A percentile compares a stretch with the other conserved stretches of the same genome.
Evolutionary conservation across 2,888 invertebrate genomes (phyloP).

Genomic region (Homarus gammarus): DNA sequence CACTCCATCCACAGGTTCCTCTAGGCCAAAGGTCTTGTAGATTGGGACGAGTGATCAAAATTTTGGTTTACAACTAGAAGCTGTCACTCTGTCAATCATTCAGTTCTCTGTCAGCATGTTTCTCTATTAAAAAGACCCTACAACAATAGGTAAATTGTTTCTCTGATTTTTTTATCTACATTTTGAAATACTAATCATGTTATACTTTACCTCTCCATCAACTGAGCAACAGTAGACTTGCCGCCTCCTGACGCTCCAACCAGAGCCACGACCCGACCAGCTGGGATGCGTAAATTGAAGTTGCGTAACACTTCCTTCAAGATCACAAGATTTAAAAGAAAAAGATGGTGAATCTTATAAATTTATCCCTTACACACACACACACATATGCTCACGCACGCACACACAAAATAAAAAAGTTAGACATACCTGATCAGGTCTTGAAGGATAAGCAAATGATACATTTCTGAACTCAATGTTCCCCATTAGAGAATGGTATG

Average conservation of each 20-base stretch:
- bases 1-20: too few species aligned
- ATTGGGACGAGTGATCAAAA: too few species aligned
- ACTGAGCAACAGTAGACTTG: conserved; percentile 93
- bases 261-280: conserved; percentile 94
- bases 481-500: conserved; percentile 86
- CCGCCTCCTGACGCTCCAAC: conserved; percentile 97
- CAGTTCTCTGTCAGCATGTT: too few species aligned
- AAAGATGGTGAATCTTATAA: too few species aligned
- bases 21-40: too few species aligned
- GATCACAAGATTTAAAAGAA: conserved; percentile 41
- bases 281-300: conserved; percentile 89
- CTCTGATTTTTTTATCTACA: too few species aligned
- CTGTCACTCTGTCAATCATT: too few species aligned
- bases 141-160: background rate
- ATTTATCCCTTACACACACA: too few species aligned
- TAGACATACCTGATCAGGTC: conserved; percentile 84
- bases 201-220: conserved; percentile 87
- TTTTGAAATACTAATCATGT: background rate
- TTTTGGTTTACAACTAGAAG: too few species aligned
- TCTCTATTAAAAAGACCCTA: too few species aligned
- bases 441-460: conserved; percentile 92
- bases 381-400: too few species aligned
- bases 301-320: conserved; percentile 87
- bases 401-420: too few species aligned
- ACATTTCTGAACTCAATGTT: conserved; percentile 92